These are phyloP conservation scores for Dynastes grantii DNA, from an alignment of 2,888 invertebrate genomes.

Conservation along the genomic window DNA sequence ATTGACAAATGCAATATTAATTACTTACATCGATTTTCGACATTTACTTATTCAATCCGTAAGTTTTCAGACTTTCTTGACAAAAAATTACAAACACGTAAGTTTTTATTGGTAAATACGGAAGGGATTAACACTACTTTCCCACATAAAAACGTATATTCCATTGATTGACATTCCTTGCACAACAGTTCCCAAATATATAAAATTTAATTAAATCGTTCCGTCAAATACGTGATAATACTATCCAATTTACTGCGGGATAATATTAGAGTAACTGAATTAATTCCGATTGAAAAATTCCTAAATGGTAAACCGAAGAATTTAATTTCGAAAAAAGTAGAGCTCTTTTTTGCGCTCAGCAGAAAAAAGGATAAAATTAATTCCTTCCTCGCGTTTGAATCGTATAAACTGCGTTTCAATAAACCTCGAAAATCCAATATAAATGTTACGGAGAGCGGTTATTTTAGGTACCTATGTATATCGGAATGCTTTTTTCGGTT, in stretches of 20 bases:
- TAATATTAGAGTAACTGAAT: slow-evolving; percentile 38
- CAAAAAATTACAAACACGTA: too few relatives aligned
- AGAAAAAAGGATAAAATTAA: slow-evolving; percentile 36
- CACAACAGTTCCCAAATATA: slow-evolving; percentile 10
- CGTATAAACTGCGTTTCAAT: slow-evolving; percentile 31
- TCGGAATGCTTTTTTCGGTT: not conserved
- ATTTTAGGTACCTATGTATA: not conserved
- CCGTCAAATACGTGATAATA: slow-evolving; percentile 18
- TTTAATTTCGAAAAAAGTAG: slow-evolving; percentile 34
- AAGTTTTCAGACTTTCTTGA: too few relatives aligned
- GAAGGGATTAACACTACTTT: not conserved
- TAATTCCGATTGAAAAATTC: slow-evolving; percentile 39
- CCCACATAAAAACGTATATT: not conserved
- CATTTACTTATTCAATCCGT: too few relatives aligned
- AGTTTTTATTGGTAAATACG: too few relatives aligned
- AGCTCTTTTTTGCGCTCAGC: not conserved
- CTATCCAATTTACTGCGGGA: not conserved
- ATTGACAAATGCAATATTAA: too few relatives aligned
- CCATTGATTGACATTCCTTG: not conserved
- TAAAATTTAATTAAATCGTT: slow-evolving; percentile 28
- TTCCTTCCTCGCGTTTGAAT: slow-evolving; percentile 14
- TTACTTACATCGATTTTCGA: too few relatives aligned
- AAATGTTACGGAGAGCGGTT: not conserved
- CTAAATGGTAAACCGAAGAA: slow-evolving; percentile 37
- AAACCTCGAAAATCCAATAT: slow-evolving; percentile 15